Percentiles rank a stretch among this genome's conserved stretches.
Evolutionary conservation across 92 coral and sea anemone genomes (phyloP).

Genomic region (Anthopleura xanthogrammica): DNA sequence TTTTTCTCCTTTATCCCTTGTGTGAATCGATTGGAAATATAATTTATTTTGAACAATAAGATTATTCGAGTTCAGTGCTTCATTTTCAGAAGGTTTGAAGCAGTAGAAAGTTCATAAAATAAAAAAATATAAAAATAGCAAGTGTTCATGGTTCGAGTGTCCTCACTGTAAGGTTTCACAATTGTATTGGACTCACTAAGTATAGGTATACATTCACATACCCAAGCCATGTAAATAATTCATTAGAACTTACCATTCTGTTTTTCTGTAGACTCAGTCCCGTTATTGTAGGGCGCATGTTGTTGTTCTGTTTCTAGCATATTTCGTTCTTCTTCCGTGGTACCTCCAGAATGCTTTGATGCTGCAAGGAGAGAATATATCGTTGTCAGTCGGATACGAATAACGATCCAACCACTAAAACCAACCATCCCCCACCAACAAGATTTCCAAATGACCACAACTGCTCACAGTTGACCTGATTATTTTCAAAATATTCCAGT

Average conservation of each 20-base stretch:
- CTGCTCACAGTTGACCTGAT: neutral
- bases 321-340: conserved; percentile 39
- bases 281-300: neutral
- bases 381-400: neutral
- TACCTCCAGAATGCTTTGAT: conserved; percentile 33
- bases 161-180: too few species aligned
- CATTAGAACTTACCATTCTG: conserved; percentile 13
- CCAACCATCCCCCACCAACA: neutral
- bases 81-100: too few species aligned
- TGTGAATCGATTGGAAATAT: too few species aligned
- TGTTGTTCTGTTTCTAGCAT: conserved; percentile 20
- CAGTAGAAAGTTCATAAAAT: too few species aligned
- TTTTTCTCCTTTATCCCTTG: too few species aligned
- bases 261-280: neutral
- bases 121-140: too few species aligned
- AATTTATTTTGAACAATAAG: too few species aligned
- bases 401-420: conserved; percentile 1
- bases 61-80: too few species aligned
- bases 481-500: neutral
- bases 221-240: neutral
- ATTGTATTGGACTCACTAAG: neutral
- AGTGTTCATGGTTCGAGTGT: too few species aligned
- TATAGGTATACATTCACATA: too few species aligned
- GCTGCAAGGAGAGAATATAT: conserved; percentile 13
- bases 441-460: neutral